phyloP scores from a whole-genome alignment of 1,140 invertebrate genomes.

The Telenomus remus region DNA sequence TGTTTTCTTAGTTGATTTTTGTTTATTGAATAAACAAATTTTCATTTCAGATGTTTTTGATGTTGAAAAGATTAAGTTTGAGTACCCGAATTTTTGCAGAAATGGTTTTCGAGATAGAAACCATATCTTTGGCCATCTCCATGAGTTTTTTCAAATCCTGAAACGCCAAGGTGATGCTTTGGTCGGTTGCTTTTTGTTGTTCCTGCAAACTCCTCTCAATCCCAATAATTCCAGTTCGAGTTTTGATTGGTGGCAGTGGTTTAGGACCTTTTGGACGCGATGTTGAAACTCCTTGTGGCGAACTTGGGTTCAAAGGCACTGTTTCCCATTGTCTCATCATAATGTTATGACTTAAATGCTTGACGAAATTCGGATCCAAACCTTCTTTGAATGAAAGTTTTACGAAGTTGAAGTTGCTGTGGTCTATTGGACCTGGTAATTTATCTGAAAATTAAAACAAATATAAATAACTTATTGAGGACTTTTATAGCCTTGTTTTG shows the following conservation, averaged over 20 bases:
- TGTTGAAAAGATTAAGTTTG: too few relatives aligned
- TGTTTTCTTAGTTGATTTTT: too few relatives aligned
- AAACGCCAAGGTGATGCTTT: constrained; percentile 94
- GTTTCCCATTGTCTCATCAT: constrained; percentile 80
- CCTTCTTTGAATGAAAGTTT: constrained; percentile 94
- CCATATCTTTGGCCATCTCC: constrained; percentile 98
- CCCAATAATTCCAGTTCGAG: constrained; percentile 92
- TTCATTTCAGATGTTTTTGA: too few relatives aligned
- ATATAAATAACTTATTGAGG: too few relatives aligned
- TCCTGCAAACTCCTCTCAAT: constrained; percentile 95
- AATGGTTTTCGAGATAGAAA: constrained; percentile 92
- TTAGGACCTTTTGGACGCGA: constrained; percentile 28
- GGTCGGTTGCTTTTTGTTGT: constrained; percentile 91
- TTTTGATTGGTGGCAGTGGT: constrained; percentile 78
- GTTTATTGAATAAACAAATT: too few relatives aligned
- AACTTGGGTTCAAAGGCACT: constrained; percentile 55
- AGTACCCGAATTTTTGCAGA: constrained; percentile 92
- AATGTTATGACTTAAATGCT: constrained; percentile 79
- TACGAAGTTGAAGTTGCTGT: constrained; percentile 84
- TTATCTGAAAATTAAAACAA: constrained; percentile 80
- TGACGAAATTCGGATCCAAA: constrained; percentile 82
- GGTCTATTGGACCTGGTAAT: constrained; percentile 83
- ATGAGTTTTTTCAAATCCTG: constrained; percentile 96
- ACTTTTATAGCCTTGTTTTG: too few relatives aligned
- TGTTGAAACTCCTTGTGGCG: neutral